A percentile compares a stretch with the other conserved stretches of the same genome.
These are phyloP conservation scores for Actinemys pallida DNA, from an alignment of 2,113 vertebrate species.

Conservation along the genomic window DNA sequence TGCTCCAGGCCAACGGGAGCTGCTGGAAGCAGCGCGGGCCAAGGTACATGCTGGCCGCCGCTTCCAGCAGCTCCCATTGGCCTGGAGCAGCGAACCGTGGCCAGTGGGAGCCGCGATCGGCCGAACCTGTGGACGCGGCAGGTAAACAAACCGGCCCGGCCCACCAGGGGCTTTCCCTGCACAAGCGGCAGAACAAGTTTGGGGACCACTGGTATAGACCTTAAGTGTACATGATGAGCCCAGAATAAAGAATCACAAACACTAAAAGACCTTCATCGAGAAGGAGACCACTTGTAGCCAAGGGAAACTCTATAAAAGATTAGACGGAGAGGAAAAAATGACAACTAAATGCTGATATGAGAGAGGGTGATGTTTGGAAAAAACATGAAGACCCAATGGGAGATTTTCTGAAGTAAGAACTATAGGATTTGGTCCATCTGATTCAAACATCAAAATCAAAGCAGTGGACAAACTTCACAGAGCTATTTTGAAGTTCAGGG, in stretches of 20 bases:
- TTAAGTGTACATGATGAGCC: fast-evolving
- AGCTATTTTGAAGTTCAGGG: background rate
- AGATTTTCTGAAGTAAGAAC: background rate
- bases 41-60: no score
- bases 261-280: background rate
- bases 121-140: no score
- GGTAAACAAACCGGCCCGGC: no score
- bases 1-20: no score
- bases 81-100: no score
- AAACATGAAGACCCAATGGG: background rate
- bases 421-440: background rate
- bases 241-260: background rate
- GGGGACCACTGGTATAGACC: background rate
- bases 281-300: background rate
- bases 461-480: background rate
- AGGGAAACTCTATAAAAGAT: background rate
- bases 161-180: no score
- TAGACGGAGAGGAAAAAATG: fast-evolving
- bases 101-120: no score
- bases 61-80: no score
- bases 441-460: background rate
- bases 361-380: background rate
- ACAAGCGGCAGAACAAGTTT: no score
- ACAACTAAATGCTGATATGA: background rate
- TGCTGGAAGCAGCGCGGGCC: no score